Conservation (phyloP, 1,140 invertebrate species). For the Schlechtendalia chinensis region DNA sequence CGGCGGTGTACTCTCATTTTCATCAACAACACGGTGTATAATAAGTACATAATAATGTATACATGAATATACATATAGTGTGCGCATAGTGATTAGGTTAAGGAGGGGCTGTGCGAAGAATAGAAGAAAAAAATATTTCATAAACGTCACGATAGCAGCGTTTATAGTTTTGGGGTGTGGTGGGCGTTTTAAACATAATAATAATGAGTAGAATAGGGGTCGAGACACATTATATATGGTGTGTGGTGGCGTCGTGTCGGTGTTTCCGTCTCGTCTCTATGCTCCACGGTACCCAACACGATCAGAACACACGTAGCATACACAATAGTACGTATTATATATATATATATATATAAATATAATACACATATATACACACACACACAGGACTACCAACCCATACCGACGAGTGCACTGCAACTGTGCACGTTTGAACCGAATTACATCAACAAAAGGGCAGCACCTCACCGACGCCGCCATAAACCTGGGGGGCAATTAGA, state of each 20-base stretch:
- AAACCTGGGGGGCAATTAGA: not conserved
- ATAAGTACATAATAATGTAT: not conserved
- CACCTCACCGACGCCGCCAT: not conserved
- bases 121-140: constrained; percentile 18
- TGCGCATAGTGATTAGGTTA: not conserved
- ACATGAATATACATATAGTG: too few relatives aligned
- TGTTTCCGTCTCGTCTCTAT: constrained; percentile 7
- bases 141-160: not conserved
- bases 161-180: constrained; percentile 39
- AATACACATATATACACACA: too few relatives aligned
- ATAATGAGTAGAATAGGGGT: constrained; percentile 35
- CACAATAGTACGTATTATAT: not conserved
- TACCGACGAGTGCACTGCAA: not conserved
- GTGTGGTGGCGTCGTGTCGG: not conserved
- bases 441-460: constrained; percentile 33
- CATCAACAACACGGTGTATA: too few relatives aligned
- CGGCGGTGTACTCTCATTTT: too few relatives aligned
- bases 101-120: not conserved
- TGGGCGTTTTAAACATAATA: constrained; percentile 40
- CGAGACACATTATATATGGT: constrained; percentile 22
- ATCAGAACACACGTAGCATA: constrained; percentile 11
- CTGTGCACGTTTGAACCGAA: constrained; percentile 24
- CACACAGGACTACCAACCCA: constrained; percentile 44
- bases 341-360: too few relatives aligned
- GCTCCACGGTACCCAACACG: not conserved